These are phyloP conservation scores for Gambusia affinis DNA, from an alignment of 2,113 vertebrate species.

Conservation along the genomic window DNA sequence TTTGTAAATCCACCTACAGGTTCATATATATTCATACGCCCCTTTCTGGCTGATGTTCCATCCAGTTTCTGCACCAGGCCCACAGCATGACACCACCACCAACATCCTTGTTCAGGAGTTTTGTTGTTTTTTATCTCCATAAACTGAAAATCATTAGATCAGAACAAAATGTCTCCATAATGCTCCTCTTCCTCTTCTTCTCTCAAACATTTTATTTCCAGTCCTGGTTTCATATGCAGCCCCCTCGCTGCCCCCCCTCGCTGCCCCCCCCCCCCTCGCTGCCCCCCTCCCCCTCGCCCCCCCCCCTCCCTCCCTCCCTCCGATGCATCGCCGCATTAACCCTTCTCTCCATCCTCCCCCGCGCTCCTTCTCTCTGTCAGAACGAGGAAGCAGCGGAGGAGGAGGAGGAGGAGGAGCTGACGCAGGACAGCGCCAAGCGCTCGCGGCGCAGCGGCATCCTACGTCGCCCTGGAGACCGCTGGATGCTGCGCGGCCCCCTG, in stretches of 20 bases:
- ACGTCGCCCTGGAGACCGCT: slow-evolving; percentile 86
- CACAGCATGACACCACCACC: not conserved
- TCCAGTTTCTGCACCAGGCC: not conserved
- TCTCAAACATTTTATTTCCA: not conserved
- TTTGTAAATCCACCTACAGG: not conserved
- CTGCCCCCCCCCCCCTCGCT: not conserved
- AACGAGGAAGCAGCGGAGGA: slow-evolving; percentile 35
- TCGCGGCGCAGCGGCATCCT: slow-evolving; percentile 29
- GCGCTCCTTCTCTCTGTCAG: slow-evolving; percentile 50
- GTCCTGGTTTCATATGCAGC: slow-evolving; percentile 19
- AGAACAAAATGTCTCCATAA: not conserved
- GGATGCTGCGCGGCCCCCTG: slow-evolving; percentile 90
- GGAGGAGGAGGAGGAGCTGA: slow-evolving; percentile 34
- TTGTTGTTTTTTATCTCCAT: not conserved
- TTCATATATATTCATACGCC: not conserved
- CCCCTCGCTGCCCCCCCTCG: not conserved
- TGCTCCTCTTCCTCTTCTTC: not conserved
- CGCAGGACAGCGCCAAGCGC: slow-evolving; percentile 46
- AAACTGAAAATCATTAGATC: too few relatives aligned
- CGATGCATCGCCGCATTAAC: slow-evolving; percentile 60
- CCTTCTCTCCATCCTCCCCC: slow-evolving; percentile 59
- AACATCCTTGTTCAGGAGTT: not conserved
- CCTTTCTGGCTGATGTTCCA: too few relatives aligned
- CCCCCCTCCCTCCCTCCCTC: slow-evolving; percentile 7
- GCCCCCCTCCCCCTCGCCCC: slow-evolving; percentile 7